Evolutionary conservation across 1,140 invertebrate genomes (phyloP).

Genomic region (Leguminivora glycinivorella): DNA sequence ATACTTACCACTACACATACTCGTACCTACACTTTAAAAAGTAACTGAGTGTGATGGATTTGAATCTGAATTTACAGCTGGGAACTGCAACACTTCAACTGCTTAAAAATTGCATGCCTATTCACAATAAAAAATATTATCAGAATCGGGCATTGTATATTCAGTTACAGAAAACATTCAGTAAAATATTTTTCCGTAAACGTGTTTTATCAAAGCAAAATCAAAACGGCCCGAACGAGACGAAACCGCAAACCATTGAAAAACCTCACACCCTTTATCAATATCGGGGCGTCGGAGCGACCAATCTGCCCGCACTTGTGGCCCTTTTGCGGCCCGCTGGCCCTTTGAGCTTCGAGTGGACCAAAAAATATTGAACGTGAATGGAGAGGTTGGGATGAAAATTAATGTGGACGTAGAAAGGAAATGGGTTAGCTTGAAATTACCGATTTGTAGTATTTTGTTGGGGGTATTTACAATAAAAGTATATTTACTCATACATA

Average conservation of each 20-base stretch:
- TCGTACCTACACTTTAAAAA: no score
- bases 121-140: no score
- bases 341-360: constrained; percentile 24
- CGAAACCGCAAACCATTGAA: constrained; percentile 12
- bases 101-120: no score
- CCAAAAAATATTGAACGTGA: constrained; percentile 18
- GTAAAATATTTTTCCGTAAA: neutral
- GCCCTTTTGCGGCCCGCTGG: constrained; percentile 13
- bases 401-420: neutral
- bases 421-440: neutral
- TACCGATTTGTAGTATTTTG: no score
- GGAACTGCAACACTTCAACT: no score
- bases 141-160: no score
- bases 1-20: no score
- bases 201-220: constrained; percentile 6
- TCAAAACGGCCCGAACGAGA: constrained; percentile 1
- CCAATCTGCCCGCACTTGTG: constrained; percentile 28
- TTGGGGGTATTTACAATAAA: no score
- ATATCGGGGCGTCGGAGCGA: constrained; percentile 16
- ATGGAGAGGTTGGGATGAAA: neutral
- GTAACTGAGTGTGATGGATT: no score
- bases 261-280: constrained; percentile 26
- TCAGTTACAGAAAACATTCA: no score
- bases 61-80: no score
- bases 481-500: no score